phyloP scores from a whole-genome alignment of 2,888 invertebrate species.

The Oligia latruncula region DNA sequence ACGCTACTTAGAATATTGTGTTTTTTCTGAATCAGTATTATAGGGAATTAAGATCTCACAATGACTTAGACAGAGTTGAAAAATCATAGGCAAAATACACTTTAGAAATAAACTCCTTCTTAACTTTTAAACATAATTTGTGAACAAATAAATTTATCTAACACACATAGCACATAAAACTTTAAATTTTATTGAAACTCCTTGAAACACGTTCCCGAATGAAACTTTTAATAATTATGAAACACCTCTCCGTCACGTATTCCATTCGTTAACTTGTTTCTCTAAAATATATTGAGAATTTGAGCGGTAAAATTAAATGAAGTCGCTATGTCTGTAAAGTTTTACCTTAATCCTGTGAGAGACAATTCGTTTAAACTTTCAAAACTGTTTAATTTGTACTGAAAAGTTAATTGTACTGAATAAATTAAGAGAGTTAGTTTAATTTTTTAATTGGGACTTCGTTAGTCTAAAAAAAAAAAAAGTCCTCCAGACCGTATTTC shows the following conservation, averaged over 20 bases:
- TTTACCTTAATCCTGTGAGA: conserved; percentile 35
- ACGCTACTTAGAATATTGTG: not conserved
- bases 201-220: conserved; percentile 41
- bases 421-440: conserved; percentile 33
- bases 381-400: conserved; percentile 52
- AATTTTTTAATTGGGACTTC: conserved; percentile 12
- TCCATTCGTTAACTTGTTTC: conserved; percentile 29
- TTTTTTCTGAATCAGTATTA: not conserved
- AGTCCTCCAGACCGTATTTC: no score
- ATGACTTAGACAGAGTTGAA: not conserved
- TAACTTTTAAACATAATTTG: conserved; percentile 7
- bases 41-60: not conserved
- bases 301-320: conserved; percentile 35
- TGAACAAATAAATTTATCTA: conserved; percentile 14
- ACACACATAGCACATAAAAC: not conserved
- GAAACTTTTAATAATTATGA: conserved; percentile 44
- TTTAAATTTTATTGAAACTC: conserved; percentile 31
- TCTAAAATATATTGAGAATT: conserved; percentile 48
- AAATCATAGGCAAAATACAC: conserved; percentile 8
- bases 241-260: conserved; percentile 51
- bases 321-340: conserved; percentile 41
- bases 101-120: not conserved
- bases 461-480: no score
- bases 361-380: conserved; percentile 56
- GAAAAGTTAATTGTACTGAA: conserved; percentile 38